Conservation (phyloP, 92 coral and sea anemone genomes). For the Porites divaricata region DNA sequence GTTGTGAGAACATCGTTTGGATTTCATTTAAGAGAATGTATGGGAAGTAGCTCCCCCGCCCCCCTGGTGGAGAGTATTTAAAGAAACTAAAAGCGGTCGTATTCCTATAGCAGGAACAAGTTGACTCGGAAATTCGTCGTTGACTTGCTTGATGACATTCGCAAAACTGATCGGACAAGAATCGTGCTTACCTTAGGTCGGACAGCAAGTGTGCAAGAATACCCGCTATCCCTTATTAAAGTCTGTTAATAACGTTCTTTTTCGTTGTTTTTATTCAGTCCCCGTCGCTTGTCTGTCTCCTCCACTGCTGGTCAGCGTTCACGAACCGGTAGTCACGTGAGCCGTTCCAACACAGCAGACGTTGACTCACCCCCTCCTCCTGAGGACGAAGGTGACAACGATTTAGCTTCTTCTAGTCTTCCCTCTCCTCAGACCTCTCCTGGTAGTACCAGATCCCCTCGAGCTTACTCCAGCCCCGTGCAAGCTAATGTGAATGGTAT, state of each 20-base stretch:
- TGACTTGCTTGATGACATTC: not conserved
- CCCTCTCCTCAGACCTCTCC: conserved; percentile 72
- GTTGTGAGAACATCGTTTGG: too few species aligned
- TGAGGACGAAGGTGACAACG: conserved; percentile 46
- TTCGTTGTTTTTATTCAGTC: conserved; percentile 8
- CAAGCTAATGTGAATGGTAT: conserved; percentile 46
- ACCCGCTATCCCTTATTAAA: not conserved
- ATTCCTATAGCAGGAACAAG: not conserved
- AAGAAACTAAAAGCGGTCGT: too few species aligned
- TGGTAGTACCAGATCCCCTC: conserved; percentile 49
- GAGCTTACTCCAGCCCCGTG: conserved; percentile 70
- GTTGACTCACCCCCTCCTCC: conserved; percentile 44
- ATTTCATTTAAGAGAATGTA: too few species aligned
- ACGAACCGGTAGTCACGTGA: conserved; percentile 72
- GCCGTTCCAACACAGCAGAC: conserved; percentile 69
- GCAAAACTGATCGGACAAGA: not conserved
- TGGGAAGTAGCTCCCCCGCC: too few species aligned
- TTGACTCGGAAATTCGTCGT: not conserved
- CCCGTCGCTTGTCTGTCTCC: conserved; percentile 56
- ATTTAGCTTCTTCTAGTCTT: conserved; percentile 58
- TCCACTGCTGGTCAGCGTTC: conserved; percentile 72
- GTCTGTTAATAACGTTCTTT: not conserved
- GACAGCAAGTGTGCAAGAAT: not conserved
- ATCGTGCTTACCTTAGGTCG: too few species aligned
- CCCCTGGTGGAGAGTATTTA: too few species aligned